Percentiles rank a stretch among this genome's conserved stretches.
Conservation (phyloP, 2,113 vertebrate genomes). For the Rhea pennata region DNA sequence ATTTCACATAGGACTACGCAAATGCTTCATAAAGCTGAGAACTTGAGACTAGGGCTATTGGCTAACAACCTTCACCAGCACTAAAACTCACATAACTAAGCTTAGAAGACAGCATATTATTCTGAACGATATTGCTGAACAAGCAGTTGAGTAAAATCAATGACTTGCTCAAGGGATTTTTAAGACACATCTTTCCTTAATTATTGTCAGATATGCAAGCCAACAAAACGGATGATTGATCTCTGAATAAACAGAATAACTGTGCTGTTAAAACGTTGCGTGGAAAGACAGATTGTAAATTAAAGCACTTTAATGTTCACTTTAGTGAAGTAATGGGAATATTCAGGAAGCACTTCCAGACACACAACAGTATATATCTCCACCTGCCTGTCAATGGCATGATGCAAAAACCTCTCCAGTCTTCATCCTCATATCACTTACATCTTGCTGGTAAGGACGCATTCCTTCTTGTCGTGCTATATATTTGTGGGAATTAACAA, state of each 20-base stretch:
- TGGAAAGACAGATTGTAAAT: slow-evolving; percentile 13
- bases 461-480: not conserved
- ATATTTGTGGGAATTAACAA: not conserved
- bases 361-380: not conserved
- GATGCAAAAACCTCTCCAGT: not conserved
- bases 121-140: slow-evolving; percentile 32
- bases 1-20: not conserved
- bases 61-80: not conserved
- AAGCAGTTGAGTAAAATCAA: slow-evolving; percentile 50
- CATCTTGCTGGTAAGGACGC: not conserved
- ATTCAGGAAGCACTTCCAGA: not conserved
- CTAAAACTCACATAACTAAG: slow-evolving; percentile 20
- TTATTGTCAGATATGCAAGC: slow-evolving; percentile 32
- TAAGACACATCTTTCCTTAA: slow-evolving; percentile 8
- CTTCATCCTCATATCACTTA: not conserved
- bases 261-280: not conserved
- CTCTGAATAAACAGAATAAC: slow-evolving; percentile 7
- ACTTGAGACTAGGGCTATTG: not conserved
- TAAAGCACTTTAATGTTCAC: slow-evolving; percentile 14
- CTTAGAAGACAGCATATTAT: not conserved
- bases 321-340: not conserved
- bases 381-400: not conserved
- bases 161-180: not conserved
- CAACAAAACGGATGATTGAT: slow-evolving; percentile 52
- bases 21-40: not conserved